Percentiles rank a stretch among this genome's conserved stretches.
Evolutionary conservation across 2,888 invertebrate species (phyloP).

Genomic region (Bombylius discolor): DNA sequence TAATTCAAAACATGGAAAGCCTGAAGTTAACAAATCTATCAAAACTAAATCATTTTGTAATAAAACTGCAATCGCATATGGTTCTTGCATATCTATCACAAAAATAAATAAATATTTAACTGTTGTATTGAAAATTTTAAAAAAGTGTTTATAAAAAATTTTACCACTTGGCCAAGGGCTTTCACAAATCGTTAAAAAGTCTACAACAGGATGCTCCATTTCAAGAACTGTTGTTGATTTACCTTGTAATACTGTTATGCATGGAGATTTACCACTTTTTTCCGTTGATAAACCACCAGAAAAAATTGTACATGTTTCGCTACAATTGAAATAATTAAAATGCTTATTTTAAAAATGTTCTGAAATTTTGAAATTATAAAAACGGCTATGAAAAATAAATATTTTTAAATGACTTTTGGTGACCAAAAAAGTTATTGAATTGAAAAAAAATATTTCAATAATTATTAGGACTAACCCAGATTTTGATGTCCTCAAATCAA

Average conservation of each 20-base stretch:
- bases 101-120: slow-evolving; percentile 21
- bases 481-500: slow-evolving; percentile 86
- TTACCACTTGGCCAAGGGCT: slow-evolving; percentile 85
- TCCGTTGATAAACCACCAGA: slow-evolving; percentile 91
- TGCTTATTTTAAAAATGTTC: not conserved
- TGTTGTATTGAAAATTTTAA: not conserved
- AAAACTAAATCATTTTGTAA: slow-evolving; percentile 96
- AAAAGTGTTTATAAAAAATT: not conserved
- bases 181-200: slow-evolving; percentile 92
- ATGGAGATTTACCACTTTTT: slow-evolving; percentile 77
- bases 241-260: slow-evolving; percentile 91
- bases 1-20: slow-evolving; percentile 98
- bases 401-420: too few relatives aligned
- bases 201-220: slow-evolving; percentile 97
- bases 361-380: not conserved
- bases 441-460: too few relatives aligned
- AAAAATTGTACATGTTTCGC: slow-evolving; percentile 92
- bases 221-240: slow-evolving; percentile 95
- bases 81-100: slow-evolving; percentile 81
- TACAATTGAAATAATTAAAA: slow-evolving; percentile 34
- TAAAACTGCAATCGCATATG: slow-evolving; percentile 93
- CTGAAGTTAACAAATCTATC: slow-evolving; percentile 86
- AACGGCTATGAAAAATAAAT: too few relatives aligned
- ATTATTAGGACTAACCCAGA: slow-evolving; percentile 46
- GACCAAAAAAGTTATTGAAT: too few relatives aligned